Base-by-base conservation (phyloP, 1,140 invertebrate species). In the Sarcophaga bullata region DNA sequence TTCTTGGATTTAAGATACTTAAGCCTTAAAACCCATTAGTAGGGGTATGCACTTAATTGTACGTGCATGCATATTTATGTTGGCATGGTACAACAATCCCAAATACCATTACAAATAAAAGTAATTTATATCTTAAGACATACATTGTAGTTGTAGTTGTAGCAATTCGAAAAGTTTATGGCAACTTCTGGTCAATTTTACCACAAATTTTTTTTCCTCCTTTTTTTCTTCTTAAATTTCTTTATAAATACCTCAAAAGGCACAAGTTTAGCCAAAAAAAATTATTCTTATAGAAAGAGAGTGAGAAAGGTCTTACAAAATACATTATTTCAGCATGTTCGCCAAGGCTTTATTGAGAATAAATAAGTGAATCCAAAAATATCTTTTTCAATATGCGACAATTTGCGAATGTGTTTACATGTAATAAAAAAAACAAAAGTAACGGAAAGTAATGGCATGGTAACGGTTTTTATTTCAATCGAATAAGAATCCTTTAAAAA, bases 171-270 rank as follows among this genome's bases (percentile, higher is more conserved):
- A 58, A 58, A 58, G 54, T 58, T 58, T 58, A 58, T 58, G 54
- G 9, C 54, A 58, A 58, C 54, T 58, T 58, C 54, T 58, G 54
- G 54, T 58, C 54, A 58, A 58, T 58, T 58, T 58, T 58, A 58
- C 6, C n/a, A 58, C 6, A 58, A 9, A 58, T n/a, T 58, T n/a
- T 13, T 58, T n/a, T 9, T 58, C 5, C 6, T 58, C 5, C 54
- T 58, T 15, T 13, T 13, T 58, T 37, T 37, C 25, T 37, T 37
- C 25, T 37, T 37, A 37, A 37, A 37, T 37, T 37, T 37, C 1
- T 37, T 37, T 4, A 37, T 37, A 37, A 2, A 37, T 37, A 37
- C 25, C 25, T 2, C 25, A 37, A 1, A 37, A 37, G 25, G 25
- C 25, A 37, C 25, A 37, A 58, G 13, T 58, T 6, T 11, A 15